Evolutionary conservation across 1,140 invertebrate genomes (phyloP), one percentile per base, ranked within the genome.

Genomic region (Diabrotica undecimpunctata): DNA sequence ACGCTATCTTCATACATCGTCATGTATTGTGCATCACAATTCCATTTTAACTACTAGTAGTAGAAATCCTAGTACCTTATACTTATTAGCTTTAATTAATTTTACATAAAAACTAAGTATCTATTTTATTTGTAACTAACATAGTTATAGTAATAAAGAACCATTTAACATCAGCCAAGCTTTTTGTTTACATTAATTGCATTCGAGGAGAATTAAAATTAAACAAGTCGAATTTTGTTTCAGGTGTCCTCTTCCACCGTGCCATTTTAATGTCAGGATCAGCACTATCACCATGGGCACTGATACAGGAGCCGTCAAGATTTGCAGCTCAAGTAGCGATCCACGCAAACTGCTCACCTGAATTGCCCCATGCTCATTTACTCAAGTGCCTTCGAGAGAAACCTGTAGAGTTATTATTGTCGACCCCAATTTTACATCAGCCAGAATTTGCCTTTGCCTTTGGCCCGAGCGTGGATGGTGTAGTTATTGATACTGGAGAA

Each of bases 251-350:
- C 46, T 98, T 98, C 79, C 93, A 97, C 78, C 88, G 95, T 70
- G 94, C 93, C 6, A 89, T 98, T 62, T 83, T 98, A 35, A 95
- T 97, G 92, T 95, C 93, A 25, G 96, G 96, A 0, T 96, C 95
- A 12, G 95, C 95, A 0, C 83, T 98, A 39, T 93, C 93, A 69
- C 94, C 93, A 0, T 97, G 93, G 93, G 95, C 95, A 0, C 80
- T 96, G 65, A 91, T 95, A 57, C 87, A 90, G 70, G 91, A 95
- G 71, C 93, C 95, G 0, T 87, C 90, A 61, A 87, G 89, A 74
- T 95, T 95, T 75, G 92, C 95, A 0, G 86, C 88, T 52, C 87
- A 94, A 78, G 88, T 97, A 65, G 92, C 93, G 7, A 86, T 87
- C 70, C 88, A 90, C 70, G 89, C 94, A 12, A 95, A 95, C 79